Conservation (phyloP, 2,888 invertebrate species). For the Automeris io region DNA sequence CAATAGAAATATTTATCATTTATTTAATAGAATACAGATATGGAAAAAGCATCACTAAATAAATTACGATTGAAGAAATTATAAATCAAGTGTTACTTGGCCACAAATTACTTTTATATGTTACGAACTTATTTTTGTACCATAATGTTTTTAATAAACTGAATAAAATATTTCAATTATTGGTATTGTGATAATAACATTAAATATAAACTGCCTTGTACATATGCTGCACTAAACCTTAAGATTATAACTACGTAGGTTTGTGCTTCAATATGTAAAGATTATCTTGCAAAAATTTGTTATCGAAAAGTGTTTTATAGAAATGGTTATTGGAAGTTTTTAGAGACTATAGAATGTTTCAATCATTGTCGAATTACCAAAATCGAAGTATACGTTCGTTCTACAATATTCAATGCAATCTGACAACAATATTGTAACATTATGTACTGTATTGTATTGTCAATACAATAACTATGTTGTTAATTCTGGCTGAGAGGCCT, state of each 20-base stretch:
- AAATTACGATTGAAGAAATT: not conserved
- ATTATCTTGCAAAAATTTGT: slow-evolving; percentile 9
- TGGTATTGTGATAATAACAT: slow-evolving; percentile 46
- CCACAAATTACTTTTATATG: slow-evolving; percentile 3
- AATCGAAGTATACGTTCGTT: slow-evolving; percentile 18
- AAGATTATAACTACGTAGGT: slow-evolving; percentile 18
- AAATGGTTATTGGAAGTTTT: slow-evolving; percentile 31
- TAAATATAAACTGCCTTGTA: slow-evolving; percentile 41
- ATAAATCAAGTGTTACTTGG: not conserved
- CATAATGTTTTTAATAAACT: slow-evolving; percentile 8
- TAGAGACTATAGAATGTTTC: slow-evolving; percentile 32
- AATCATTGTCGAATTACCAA: slow-evolving; percentile 67
- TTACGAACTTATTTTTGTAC: slow-evolving; percentile 9
- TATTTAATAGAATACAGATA: too few species aligned
- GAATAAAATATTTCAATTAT: slow-evolving; percentile 5
- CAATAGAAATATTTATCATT: too few species aligned
- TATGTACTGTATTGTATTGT: not conserved
- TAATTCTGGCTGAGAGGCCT: slow-evolving; percentile 44
- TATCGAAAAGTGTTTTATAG: slow-evolving; percentile 24
- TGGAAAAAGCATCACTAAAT: too few species aligned
- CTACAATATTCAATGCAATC: slow-evolving; percentile 39
- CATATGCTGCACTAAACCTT: slow-evolving; percentile 22
- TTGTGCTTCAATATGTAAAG: slow-evolving; percentile 8
- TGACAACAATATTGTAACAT: slow-evolving; percentile 26
- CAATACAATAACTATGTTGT: slow-evolving; percentile 27